These are phyloP conservation scores for Scrobipalpa atriplicella DNA, from an alignment of 2,888 invertebrate genomes.

Conservation along the genomic window DNA sequence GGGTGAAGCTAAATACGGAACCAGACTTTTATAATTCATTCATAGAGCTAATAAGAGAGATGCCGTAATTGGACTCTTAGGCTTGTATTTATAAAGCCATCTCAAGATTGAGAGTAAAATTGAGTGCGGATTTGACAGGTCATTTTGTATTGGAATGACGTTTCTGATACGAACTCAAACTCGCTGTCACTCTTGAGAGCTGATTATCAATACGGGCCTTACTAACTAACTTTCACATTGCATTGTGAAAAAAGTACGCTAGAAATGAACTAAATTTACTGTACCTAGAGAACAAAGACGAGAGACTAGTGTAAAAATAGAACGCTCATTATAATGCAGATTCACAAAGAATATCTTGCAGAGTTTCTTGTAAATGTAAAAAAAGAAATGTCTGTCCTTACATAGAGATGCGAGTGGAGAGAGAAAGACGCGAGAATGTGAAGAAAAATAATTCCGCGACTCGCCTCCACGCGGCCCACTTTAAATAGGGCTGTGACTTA, in stretches of 20 bases:
- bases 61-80: too few relatives aligned
- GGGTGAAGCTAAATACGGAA: slow-evolving; percentile 19
- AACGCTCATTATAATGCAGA: slow-evolving; percentile 10
- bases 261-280: background rate
- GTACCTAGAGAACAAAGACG: slow-evolving; percentile 5
- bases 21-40: slow-evolving; percentile 13
- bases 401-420: background rate
- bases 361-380: slow-evolving; percentile 32
- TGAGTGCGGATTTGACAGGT: too few relatives aligned
- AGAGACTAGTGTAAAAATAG: slow-evolving; percentile 28
- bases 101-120: too few relatives aligned
- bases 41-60: background rate
- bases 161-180: too few relatives aligned
- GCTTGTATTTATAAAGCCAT: too few relatives aligned
- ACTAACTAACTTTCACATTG: background rate
- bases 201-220: too few relatives aligned
- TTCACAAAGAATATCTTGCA: slow-evolving; percentile 27
- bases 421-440: slow-evolving; percentile 34
- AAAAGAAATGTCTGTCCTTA: slow-evolving; percentile 33
- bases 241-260: background rate
- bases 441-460: slow-evolving; percentile 46
- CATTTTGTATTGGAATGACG: too few relatives aligned
- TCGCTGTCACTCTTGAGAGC: too few relatives aligned
- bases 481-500: background rate
- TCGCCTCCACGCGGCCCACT: slow-evolving; percentile 28